phyloP scores from a whole-genome alignment of 2,113 vertebrate genomes.

The Gadus macrocephalus region DNA sequence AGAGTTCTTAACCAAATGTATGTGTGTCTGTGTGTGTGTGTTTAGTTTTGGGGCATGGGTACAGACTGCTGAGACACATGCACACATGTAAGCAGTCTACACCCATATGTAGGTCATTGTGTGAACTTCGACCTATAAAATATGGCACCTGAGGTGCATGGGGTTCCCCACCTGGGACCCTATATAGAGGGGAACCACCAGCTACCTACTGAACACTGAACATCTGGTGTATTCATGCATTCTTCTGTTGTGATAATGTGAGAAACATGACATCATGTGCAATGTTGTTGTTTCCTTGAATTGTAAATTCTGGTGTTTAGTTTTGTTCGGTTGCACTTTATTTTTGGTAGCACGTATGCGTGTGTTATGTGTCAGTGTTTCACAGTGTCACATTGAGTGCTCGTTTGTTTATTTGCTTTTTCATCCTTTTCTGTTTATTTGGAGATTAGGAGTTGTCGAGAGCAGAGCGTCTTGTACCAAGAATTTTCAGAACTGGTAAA shows the following conservation, averaged over 20 bases:
- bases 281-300: not conserved
- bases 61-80: not conserved
- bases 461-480: not conserved
- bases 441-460: not conserved
- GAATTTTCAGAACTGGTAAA: no score
- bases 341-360: not conserved
- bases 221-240: not conserved
- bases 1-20: constrained; percentile 6
- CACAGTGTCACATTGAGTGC: not conserved
- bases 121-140: not conserved
- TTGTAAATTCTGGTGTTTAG: not conserved
- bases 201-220: not conserved
- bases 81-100: not conserved
- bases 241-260: not conserved
- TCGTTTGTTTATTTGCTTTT: not conserved
- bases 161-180: not conserved
- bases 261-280: no score
- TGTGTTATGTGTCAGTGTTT: not conserved
- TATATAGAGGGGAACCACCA: not conserved
- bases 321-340: not conserved
- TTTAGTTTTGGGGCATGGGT: not conserved
- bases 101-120: not conserved
- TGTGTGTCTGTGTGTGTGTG: constrained; percentile 11
- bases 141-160: constrained; percentile 6
- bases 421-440: not conserved